Evolutionary conservation across 2,888 invertebrate genomes (phyloP), one percentile per base, ranked within the genome.

Genomic region (Trachelus troglodyta): DNA sequence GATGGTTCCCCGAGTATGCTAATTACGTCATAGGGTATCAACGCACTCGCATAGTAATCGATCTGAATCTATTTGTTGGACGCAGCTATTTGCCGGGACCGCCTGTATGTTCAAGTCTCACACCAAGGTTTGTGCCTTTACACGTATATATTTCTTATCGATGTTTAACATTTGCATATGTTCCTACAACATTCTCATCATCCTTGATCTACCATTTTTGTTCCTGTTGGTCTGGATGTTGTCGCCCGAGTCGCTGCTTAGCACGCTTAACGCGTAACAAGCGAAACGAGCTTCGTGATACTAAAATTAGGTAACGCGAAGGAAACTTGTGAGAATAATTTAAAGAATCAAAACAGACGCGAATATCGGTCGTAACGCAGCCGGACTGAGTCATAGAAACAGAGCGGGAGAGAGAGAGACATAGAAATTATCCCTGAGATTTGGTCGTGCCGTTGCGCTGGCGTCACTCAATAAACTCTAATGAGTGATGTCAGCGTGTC

Each of bases 81-180:
- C 86, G 91, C 92, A 93, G 93, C 92, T 92, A 85, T 93, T 93
- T 88, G 92, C 93, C 84, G 93, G 93, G 88, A 92, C 92, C 84
- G 92, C 92, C 86, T 92, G 92, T 89, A 91, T 92, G 89, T 92
- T 92, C 88, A 92, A 92, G 89, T 91, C 91, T 83, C 92, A 91
- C 85, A 89, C 84, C 86, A 92, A 92, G 92, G 92, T 92, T 91
- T 89, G 89, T 90, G 82, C 56, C 56, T 23, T 23, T 1, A 56
- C 56, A 56, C 23, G 23, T 56, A 56, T 56, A 0, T 56, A 56
- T 56, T 15, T 15, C 4, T 40, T 56, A 56, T 56, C 9, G 56
- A 2, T 56, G 56, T 56, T 56, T 56, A 23, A 56, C 9, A 23
- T 56, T 56, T 56, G 56, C 23, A 6, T 56, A 15, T 56, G 9